phyloP scores from a whole-genome alignment of 2,113 vertebrate species.

The Rostratula benghalensis region DNA sequence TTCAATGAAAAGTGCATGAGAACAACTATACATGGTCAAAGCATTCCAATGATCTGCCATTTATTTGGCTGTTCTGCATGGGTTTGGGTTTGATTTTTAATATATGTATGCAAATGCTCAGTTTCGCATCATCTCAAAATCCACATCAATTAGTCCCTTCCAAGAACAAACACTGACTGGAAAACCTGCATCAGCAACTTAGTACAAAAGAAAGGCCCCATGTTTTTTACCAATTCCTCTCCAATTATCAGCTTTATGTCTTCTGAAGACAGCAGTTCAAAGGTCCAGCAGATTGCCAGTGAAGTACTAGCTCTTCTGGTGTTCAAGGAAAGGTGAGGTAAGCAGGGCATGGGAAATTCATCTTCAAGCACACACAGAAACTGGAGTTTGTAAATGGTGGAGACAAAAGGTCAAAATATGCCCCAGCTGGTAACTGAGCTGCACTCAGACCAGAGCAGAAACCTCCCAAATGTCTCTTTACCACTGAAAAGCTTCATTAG shows the following conservation, averaged over 20 bases:
- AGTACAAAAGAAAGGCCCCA: background rate
- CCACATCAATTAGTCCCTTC: background rate
- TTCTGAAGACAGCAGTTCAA: constrained; percentile 3
- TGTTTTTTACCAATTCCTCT: background rate
- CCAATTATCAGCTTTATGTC: constrained; percentile 7
- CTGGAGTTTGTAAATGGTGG: background rate
- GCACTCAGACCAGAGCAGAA: background rate
- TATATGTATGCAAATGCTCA: background rate
- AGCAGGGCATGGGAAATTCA: constrained; percentile 40
- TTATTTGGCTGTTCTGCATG: background rate
- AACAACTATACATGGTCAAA: background rate
- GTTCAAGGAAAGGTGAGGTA: constrained; percentile 13
- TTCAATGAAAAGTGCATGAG: background rate
- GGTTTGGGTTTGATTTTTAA: background rate
- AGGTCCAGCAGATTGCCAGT: background rate
- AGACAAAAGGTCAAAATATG: background rate
- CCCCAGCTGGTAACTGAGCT: background rate
- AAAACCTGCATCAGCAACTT: background rate
- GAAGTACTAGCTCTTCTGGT: background rate
- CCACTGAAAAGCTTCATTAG: background rate
- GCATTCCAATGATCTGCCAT: background rate
- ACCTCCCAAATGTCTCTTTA: background rate
- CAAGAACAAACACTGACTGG: background rate
- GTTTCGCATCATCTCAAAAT: background rate
- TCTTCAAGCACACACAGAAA: constrained; percentile 28